Evolutionary conservation across 2,797 vertebrate species (phyloP).

Genomic region (Glossophaga mutica): DNA sequence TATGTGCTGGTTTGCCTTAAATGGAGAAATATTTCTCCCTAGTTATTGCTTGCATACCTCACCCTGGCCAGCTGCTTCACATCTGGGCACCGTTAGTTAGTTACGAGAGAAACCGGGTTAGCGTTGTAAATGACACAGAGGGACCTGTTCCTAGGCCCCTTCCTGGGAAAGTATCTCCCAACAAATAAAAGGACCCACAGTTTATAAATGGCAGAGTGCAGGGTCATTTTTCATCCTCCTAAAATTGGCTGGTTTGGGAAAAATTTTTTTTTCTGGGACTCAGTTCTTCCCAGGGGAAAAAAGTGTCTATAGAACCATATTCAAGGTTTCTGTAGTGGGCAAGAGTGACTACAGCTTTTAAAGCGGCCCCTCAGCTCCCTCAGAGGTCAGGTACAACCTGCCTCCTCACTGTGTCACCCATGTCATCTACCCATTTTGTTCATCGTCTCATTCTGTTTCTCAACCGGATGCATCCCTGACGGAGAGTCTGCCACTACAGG

Average conservation of each 20-base stretch:
- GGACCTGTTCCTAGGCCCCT: background rate
- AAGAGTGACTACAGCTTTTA: background rate
- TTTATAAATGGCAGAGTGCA: constrained; percentile 44
- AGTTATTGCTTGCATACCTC: background rate
- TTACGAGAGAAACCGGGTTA: constrained; percentile 24
- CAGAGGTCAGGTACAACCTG: background rate
- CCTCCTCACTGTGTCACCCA: background rate
- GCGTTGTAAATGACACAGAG: constrained; percentile 38
- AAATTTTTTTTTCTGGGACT: background rate
- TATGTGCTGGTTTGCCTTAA: background rate
- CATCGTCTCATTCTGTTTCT: background rate
- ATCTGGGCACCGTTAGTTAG: constrained; percentile 26
- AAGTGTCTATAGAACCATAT: background rate
- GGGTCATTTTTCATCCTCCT: background rate
- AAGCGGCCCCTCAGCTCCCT: background rate
- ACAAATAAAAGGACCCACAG: constrained; percentile 25
- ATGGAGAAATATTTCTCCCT: background rate
- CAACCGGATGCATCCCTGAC: background rate
- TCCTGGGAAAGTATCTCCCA: constrained; percentile 49
- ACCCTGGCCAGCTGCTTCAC: background rate
- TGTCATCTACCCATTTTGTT: background rate
- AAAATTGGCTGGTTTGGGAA: background rate
- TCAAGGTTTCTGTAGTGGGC: background rate
- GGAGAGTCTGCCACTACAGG: background rate
- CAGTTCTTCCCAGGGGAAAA: background rate